Evolutionary conservation across 2,113 vertebrate species (phyloP), one percentile per base, ranked within the genome.

Genomic region (Chauna torquata): DNA sequence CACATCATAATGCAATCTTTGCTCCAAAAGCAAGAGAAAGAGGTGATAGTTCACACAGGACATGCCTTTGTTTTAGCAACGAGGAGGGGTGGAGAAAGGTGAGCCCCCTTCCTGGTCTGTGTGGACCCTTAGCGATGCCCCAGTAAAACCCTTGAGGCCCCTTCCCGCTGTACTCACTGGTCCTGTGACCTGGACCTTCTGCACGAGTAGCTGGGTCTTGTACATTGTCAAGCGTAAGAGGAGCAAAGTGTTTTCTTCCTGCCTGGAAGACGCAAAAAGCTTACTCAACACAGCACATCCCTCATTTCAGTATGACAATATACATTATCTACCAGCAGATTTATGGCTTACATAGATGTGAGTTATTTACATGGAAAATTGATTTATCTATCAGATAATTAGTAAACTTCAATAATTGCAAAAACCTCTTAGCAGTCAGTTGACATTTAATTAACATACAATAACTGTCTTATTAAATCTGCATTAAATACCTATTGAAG

Each of bases 391-490:
- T 98, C 96, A 95, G 98, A 97, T 98, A 98, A 98, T 98, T 98
- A 98, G 98, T 95, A 98, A 98, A 98, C 96, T 96, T 98, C 98
- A 98, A 98, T 98, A 98, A 98, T 81, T 98, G 95, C 95, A 96
- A 97, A 98, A 98, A 88, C 96, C 97, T 98, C 98, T 98, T 98
- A 98, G 98, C 98, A 98, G 98, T 98, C 97, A 97, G 97, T 97
- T 98, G 97, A 97, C 98, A 98, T 98, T 98, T 98, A 98, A 98
- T 98, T 98, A 98, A 97, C 97, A 98, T 98, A 98, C 97, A 98
- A 98, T 98, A 98, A 98, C 98, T 98, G 98, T 98, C 98, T 97
- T 98, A 98, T 98, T 98, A 98, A 98, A 98, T 98, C 98, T 98
- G 97, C 97, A 97, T 98, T 98, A 98, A 98, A 97, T 95, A 97